Evolutionary conservation across 2,797 vertebrate genomes (phyloP).

Genomic region (Sphaeramia orbicularis): DNA sequence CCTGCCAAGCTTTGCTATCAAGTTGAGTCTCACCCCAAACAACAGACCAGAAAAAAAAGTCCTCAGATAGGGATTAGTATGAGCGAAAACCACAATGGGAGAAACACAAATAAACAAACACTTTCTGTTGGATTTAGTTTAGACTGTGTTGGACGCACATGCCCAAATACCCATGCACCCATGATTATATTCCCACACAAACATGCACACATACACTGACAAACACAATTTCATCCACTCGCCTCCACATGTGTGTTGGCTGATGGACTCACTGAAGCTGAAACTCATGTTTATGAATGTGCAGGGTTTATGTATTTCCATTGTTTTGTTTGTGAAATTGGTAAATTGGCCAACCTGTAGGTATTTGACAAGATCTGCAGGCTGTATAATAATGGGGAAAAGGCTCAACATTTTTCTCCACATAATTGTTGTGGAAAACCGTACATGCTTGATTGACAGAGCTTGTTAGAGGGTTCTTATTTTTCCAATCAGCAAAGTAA

Average conservation of each 20-base stretch:
- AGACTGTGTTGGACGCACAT: slow-evolving; percentile 34
- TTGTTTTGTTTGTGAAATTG: slow-evolving; percentile 53
- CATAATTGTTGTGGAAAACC: slow-evolving; percentile 60
- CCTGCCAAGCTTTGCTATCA: slow-evolving; percentile 59
- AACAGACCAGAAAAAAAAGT: slow-evolving; percentile 64
- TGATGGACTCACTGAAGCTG: slow-evolving; percentile 37
- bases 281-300: slow-evolving; percentile 64
- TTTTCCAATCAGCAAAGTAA: slow-evolving; percentile 84
- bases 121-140: slow-evolving; percentile 58
- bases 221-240: slow-evolving; percentile 25
- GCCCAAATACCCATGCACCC: slow-evolving; percentile 32
- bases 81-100: slow-evolving; percentile 44
- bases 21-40: slow-evolving; percentile 64
- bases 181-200: slow-evolving; percentile 14
- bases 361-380: slow-evolving; percentile 23
- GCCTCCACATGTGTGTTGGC: slow-evolving; percentile 24
- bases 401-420: slow-evolving; percentile 30
- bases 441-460: slow-evolving; percentile 76
- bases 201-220: slow-evolving; percentile 7
- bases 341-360: slow-evolving; percentile 53
- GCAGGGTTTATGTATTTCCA: slow-evolving; percentile 43
- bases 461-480: slow-evolving; percentile 74
- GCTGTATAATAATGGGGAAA: slow-evolving; percentile 41
- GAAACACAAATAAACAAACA: slow-evolving; percentile 59
- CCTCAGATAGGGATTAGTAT: slow-evolving; percentile 71